Conservation (phyloP, 2,888 invertebrate genomes). For the Eulithis prunata region DNA sequence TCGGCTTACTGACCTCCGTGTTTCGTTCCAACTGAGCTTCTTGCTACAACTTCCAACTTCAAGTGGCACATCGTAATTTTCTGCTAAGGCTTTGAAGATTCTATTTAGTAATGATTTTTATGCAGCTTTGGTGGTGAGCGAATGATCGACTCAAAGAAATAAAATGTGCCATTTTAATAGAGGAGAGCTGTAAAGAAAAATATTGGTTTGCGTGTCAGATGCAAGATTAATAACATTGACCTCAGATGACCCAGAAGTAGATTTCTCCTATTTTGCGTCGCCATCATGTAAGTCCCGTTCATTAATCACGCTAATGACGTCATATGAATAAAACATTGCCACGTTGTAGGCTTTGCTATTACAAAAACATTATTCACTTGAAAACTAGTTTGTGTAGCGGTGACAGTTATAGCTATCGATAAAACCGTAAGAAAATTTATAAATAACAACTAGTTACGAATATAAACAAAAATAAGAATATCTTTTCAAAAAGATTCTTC, state of each 20-base stretch:
- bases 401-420: constrained; percentile 14
- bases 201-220: constrained; percentile 52
- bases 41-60: constrained; percentile 11
- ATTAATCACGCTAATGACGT: constrained; percentile 58
- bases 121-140: background rate
- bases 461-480: too few relatives aligned
- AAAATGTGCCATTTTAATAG: background rate
- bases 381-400: constrained; percentile 19
- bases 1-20: constrained; percentile 47
- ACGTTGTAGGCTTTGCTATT: constrained; percentile 36
- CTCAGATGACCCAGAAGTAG: constrained; percentile 47
- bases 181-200: constrained; percentile 10
- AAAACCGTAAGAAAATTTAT: background rate
- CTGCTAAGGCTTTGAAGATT: background rate
- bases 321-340: constrained; percentile 53
- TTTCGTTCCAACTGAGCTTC: constrained; percentile 42
- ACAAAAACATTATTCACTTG: constrained; percentile 42
- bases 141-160: background rate
- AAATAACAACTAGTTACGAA: too few relatives aligned
- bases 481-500: too few relatives aligned
- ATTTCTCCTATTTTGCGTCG: constrained; percentile 57
- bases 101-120: background rate
- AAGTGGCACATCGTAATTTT: background rate
- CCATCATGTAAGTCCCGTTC: constrained; percentile 40
- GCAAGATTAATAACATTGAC: constrained; percentile 59